phyloP scores from a whole-genome alignment of 2,888 invertebrate genomes.

The Agrilus biguttatus region DNA sequence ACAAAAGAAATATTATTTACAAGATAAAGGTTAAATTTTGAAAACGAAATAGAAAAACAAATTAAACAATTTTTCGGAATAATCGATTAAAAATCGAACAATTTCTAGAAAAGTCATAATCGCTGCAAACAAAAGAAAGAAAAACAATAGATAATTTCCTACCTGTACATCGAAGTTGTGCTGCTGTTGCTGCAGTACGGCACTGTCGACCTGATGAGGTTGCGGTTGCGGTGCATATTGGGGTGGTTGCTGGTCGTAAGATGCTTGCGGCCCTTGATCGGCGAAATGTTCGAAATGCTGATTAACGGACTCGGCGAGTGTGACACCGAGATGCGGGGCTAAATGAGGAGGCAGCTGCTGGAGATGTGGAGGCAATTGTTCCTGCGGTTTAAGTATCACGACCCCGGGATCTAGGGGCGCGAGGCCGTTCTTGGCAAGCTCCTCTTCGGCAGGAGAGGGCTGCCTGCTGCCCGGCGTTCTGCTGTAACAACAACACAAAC shows the following conservation, averaged over 20 bases:
- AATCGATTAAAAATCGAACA: neutral
- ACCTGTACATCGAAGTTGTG: slow-evolving; percentile 74
- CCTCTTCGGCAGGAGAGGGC: slow-evolving; percentile 83
- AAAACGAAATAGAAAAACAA: neutral
- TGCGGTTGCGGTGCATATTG: slow-evolving; percentile 25
- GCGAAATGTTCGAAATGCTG: slow-evolving; percentile 32
- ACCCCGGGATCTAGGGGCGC: slow-evolving; percentile 33
- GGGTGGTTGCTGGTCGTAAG: slow-evolving; percentile 16
- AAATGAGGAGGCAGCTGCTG: slow-evolving; percentile 31
- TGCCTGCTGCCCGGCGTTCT: slow-evolving; percentile 84
- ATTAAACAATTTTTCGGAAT: neutral
- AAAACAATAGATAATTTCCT: slow-evolving; percentile 19
- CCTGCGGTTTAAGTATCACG: slow-evolving; percentile 37
- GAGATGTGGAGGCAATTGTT: slow-evolving; percentile 34
- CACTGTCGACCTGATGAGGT: slow-evolving; percentile 30
- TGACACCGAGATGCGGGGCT: slow-evolving; percentile 33
- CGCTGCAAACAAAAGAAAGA: too few species aligned
- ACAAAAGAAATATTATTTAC: neutral
- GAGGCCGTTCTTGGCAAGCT: slow-evolving; percentile 42
- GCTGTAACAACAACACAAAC: slow-evolving; percentile 34
- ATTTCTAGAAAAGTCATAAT: neutral
- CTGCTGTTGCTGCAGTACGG: slow-evolving; percentile 40
- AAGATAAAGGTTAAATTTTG: neutral
- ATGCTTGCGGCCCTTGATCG: slow-evolving; percentile 15
- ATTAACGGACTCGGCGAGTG: slow-evolving; percentile 30